A percentile compares a stretch with the other conserved stretches of the same genome.
These are phyloP conservation scores for Pandemis corylana DNA, from an alignment of 2,888 invertebrate species.

Conservation along the genomic window DNA sequence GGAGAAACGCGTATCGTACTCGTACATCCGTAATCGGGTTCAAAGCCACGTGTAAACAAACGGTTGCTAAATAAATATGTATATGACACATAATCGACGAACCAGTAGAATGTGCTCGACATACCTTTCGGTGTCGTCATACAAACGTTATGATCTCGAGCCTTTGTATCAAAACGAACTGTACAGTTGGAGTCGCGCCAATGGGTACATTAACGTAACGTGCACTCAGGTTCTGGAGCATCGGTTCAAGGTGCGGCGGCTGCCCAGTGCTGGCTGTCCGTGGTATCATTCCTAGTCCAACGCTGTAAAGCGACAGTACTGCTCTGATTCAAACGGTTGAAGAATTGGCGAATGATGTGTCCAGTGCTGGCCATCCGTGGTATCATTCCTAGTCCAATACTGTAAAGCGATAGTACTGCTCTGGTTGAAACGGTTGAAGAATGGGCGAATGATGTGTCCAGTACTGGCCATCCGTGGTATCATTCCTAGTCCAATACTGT, in stretches of 20 bases:
- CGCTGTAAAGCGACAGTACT: neutral
- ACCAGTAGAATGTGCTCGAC: slow-evolving; percentile 3
- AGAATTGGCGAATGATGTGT: too few species aligned
- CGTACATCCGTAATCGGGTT: neutral
- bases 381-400: too few species aligned
- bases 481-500: too few species aligned
- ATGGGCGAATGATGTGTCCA: too few species aligned
- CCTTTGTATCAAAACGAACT: slow-evolving; percentile 17
- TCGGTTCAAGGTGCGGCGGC: neutral
- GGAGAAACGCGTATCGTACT: neutral
- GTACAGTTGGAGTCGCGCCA: slow-evolving; percentile 6
- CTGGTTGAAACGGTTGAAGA: too few species aligned
- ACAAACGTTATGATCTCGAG: slow-evolving; percentile 2
- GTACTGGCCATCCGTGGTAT: too few species aligned
- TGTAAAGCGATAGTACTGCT: too few species aligned
- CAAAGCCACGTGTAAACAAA: neutral
- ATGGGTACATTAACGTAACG: slow-evolving; percentile 12
- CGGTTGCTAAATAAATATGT: neutral
- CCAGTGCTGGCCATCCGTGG: too few species aligned
- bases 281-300: neutral
- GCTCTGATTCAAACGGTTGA: too few species aligned
- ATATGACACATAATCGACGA: neutral
- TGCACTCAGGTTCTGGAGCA: slow-evolving; percentile 4
- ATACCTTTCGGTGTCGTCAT: slow-evolving; percentile 13
- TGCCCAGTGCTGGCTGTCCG: neutral